These are phyloP conservation scores for Probaryconus sp. DNA, from an alignment of 1,140 invertebrate species.

Conservation along the genomic window DNA sequence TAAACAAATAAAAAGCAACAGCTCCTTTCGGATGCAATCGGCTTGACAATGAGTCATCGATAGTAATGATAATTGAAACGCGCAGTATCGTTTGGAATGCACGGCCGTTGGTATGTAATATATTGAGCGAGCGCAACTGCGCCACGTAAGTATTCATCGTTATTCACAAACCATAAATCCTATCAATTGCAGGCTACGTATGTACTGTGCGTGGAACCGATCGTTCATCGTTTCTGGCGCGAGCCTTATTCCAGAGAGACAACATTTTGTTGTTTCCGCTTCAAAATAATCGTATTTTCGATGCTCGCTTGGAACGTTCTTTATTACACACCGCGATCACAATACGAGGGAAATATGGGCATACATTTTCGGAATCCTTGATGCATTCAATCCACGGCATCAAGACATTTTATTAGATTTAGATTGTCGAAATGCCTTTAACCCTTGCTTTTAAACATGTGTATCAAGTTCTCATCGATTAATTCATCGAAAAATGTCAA, in stretches of 20 bases:
- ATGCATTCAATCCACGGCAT: constrained; percentile 27
- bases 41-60: constrained; percentile 54
- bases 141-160: constrained; percentile 61
- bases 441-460: no score
- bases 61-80: constrained; percentile 61
- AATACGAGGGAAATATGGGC: no score
- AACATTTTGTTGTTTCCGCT: constrained; percentile 40
- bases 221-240: constrained; percentile 54
- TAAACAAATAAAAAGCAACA: no score
- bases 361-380: no score
- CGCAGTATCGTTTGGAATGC: constrained; percentile 55
- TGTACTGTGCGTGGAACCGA: constrained; percentile 43
- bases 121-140: constrained; percentile 47
- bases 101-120: constrained; percentile 51
- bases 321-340: no score
- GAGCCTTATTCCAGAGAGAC: constrained; percentile 43
- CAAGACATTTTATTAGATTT: constrained; percentile 30
- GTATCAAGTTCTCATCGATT: no score
- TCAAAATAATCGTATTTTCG: constrained; percentile 34
- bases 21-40: constrained; percentile 19
- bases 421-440: no score
- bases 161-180: constrained; percentile 63
- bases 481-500: no score
- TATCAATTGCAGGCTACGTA: constrained; percentile 58
- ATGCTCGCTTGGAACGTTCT: no score